Evolutionary conservation across 1,140 invertebrate species (phyloP).

Genomic region (Amphibalanus amphitrite): DNA sequence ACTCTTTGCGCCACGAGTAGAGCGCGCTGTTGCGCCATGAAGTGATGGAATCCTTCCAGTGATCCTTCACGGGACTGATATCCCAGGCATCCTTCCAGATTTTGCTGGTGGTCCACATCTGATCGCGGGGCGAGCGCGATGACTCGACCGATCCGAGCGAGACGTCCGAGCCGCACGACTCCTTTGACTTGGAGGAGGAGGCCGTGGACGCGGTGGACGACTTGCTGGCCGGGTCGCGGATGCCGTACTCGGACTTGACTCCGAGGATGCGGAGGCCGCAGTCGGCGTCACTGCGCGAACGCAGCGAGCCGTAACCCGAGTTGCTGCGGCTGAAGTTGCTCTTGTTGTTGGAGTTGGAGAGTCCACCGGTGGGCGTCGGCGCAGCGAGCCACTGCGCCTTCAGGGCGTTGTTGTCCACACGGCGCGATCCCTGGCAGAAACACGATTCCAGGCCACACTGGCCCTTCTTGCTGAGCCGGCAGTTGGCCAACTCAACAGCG

Average conservation of each 20-base stretch:
- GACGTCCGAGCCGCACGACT: neutral
- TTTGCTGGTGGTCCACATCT: neutral
- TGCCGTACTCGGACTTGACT: neutral
- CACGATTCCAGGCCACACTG: neutral
- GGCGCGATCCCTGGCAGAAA: neutral
- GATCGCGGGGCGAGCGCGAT: neutral
- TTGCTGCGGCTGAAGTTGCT: neutral
- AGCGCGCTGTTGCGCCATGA: neutral
- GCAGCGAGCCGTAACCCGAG: neutral
- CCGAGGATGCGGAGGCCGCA: neutral
- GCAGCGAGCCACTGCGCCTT: neutral
- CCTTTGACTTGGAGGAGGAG: neutral
- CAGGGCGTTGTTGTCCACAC: neutral
- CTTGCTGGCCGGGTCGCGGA: neutral
- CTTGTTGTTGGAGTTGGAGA: neutral
- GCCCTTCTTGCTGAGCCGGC: neutral
- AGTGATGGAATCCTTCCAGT: neutral
- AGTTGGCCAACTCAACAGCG: neutral
- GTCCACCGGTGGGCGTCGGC: neutral
- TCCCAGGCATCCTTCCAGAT: neutral
- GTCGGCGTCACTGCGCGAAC: neutral
- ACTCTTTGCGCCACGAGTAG: neutral
- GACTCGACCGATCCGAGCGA: neutral
- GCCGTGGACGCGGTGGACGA: neutral
- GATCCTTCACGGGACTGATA: neutral